Base-by-base conservation (phyloP, 2,888 invertebrate genomes). In the Maniola hyperantus region DNA sequence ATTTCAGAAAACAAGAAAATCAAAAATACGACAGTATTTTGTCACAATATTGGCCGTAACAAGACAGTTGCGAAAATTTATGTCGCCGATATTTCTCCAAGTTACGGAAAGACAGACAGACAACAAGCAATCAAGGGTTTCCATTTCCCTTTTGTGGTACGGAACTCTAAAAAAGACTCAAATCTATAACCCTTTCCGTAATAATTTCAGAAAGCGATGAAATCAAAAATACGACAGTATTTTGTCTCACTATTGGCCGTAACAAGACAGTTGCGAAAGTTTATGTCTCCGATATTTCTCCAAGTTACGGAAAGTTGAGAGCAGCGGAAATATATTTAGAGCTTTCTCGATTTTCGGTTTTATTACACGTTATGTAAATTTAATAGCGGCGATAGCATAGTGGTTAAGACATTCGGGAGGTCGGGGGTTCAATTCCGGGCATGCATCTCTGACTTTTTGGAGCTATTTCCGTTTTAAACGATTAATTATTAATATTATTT, bases 191-290 rank as follows among this genome's bases (percentile, higher is more conserved):
- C 44, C 7, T 10, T 50, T 50, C 20, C 5, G 20, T 26, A 11
- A 26, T 51, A 6, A 51, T 26, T 51, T 51, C 8, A 26, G 26
- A 51, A 51, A 51, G 50, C 10, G 36, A 34, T 34, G 10, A 10
- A 34, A 15, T 13, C 15, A 15, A 34, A 15, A 34, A 34, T 36
- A 8, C 54, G 54, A 34, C 34, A n/a, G 6, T 34, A 54, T 34
- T 48, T 46, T 67, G 50, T 50, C 55, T 50, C 60, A 48, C 33
- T 64, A 60, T 59, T 50, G 64, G 39, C 42, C 20, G 39, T 55
- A 39, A 54, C 60, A 57, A 42, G 59, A 59, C 39, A 48, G 50
- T 39, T 60, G 59, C 26, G 39, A 57, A 64, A 61, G 44, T 61
- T 57, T 44, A 59, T 55, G 54, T 57, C 46, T 33, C 53, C 36